phyloP scores from a whole-genome alignment of 2,797 vertebrate genomes.

The Hapalemur alaotrensis region DNA sequence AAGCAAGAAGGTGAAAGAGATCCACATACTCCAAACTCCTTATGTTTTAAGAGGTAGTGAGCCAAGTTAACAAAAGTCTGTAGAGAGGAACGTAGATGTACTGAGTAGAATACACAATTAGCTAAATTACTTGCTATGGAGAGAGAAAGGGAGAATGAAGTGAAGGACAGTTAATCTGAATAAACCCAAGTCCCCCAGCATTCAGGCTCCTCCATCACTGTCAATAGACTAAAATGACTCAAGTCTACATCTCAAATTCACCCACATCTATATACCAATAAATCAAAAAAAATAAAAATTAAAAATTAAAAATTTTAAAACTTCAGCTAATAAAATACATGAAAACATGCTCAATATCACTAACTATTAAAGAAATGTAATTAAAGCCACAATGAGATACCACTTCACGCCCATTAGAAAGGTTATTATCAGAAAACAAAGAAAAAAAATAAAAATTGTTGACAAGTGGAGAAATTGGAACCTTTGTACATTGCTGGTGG shows the following conservation, averaged over 20 bases:
- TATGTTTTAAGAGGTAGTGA: not conserved
- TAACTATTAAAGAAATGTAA: not conserved
- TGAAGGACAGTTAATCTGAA: not conserved
- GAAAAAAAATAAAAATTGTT: not conserved
- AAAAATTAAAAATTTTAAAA: not conserved
- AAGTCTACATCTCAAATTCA: not conserved
- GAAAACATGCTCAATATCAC: not conserved
- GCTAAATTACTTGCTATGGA: not conserved
- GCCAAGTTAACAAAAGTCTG: not conserved
- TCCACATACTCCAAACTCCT: not conserved
- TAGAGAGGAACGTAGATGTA: not conserved
- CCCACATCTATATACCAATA: not conserved
- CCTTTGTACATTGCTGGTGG: not conserved
- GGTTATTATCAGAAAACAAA: not conserved
- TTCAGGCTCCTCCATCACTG: not conserved
- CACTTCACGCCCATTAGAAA: not conserved
- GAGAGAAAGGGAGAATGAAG: not conserved
- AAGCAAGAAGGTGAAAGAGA: not conserved
- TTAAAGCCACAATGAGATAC: not conserved
- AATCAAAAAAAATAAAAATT: not conserved
- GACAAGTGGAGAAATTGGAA: not conserved
- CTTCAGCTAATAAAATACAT: not conserved
- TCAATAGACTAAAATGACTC: not conserved
- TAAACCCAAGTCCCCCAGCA: not conserved
- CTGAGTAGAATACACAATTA: not conserved